Evolutionary conservation across 2,113 vertebrate genomes (phyloP).

Genomic region (Furnarius figulus): DNA sequence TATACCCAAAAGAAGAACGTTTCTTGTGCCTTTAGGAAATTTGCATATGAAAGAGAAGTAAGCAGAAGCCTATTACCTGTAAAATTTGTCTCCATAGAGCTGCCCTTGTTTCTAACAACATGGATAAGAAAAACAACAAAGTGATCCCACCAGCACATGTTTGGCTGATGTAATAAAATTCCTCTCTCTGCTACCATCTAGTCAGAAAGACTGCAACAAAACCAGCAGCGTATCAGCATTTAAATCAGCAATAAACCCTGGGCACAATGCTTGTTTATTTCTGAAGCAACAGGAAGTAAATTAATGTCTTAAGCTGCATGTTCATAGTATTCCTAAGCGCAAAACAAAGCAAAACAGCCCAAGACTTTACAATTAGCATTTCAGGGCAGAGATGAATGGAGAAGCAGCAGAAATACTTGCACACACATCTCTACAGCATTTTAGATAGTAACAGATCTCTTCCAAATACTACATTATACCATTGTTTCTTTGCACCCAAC

Average conservation of each 20-base stretch:
- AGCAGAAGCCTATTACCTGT: neutral
- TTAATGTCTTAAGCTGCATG: neutral
- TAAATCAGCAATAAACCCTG: neutral
- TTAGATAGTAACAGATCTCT: neutral
- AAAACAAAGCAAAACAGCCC: neutral
- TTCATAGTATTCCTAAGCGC: neutral
- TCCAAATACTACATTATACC: neutral
- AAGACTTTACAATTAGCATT: neutral
- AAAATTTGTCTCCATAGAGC: neutral
- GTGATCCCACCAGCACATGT: neutral
- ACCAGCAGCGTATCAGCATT: neutral
- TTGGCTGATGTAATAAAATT: conserved; percentile 1
- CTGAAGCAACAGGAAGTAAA: neutral
- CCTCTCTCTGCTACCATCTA: neutral
- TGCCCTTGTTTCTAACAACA: neutral
- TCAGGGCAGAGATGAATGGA: neutral
- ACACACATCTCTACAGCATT: rapidly evolving
- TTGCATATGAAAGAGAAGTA: neutral
- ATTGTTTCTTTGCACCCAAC: neutral
- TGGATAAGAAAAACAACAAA: neutral
- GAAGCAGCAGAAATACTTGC: neutral
- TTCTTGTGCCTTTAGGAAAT: neutral
- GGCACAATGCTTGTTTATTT: neutral
- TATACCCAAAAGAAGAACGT: neutral
- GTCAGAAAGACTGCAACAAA: neutral